Conservation (phyloP, 1,140 invertebrate genomes). For the Telenomus remus region DNA sequence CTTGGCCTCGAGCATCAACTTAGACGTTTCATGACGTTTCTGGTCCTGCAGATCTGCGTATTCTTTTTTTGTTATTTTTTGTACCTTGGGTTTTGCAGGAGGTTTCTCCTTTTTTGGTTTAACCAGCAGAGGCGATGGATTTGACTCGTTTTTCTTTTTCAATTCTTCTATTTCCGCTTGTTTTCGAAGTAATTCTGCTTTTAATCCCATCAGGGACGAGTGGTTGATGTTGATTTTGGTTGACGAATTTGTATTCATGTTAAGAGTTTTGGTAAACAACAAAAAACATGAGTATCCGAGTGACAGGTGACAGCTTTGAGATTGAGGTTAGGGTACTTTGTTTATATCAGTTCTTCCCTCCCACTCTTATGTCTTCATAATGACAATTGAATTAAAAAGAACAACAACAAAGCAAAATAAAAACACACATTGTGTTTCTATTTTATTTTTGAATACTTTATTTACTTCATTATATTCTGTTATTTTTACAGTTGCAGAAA, state of each 20-base stretch:
- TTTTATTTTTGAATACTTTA: no score
- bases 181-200: constrained; percentile 84
- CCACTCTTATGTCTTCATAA: no score
- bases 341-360: no score
- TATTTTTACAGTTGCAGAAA: no score
- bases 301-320: no score
- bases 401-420: no score
- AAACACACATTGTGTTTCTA: no score
- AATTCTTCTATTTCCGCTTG: constrained; percentile 83
- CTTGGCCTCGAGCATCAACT: constrained; percentile 85
- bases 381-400: no score
- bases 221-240: constrained; percentile 71
- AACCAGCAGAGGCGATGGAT: constrained; percentile 28
- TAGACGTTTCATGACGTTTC: constrained; percentile 78
- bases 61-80: constrained; percentile 68
- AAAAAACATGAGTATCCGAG: no score
- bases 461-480: no score
- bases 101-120: constrained; percentile 66
- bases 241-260: constrained; percentile 12
- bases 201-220: constrained; percentile 69
- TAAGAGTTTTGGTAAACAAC: no score
- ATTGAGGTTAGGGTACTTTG: no score
- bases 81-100: constrained; percentile 51
- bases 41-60: constrained; percentile 74
- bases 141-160: constrained; percentile 75